phyloP scores from a whole-genome alignment of 2,797 vertebrate species.

The Halcyon smyrnensis region DNA sequence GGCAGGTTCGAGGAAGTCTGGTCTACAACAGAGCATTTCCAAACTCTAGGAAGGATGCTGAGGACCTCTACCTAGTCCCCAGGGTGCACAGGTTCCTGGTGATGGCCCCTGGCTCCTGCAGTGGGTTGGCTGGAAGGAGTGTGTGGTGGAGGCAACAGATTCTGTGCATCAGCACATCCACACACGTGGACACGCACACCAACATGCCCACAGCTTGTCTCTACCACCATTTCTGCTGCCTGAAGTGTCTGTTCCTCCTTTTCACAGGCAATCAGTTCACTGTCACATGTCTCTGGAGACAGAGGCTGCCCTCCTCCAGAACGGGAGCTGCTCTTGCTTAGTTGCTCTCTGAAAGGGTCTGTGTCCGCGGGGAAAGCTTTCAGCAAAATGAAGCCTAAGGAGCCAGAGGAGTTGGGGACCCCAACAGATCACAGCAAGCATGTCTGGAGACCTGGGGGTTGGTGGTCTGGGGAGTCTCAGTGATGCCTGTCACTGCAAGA shows the following conservation, averaged over 20 bases:
- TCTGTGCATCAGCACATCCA: neutral
- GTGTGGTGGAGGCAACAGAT: neutral
- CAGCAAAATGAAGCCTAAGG: neutral
- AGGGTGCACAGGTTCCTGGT: neutral
- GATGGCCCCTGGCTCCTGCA: neutral
- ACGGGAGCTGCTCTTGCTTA: accelerated
- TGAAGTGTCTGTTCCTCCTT: neutral
- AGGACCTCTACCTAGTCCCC: neutral
- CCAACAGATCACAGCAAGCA: neutral
- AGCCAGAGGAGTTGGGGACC: neutral
- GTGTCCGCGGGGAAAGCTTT: neutral
- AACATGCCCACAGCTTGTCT: neutral
- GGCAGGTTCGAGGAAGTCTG: neutral
- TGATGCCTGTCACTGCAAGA: neutral
- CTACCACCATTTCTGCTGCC: neutral
- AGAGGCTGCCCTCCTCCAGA: neutral
- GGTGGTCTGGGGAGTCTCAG: neutral
- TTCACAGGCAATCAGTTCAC: neutral
- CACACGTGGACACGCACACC: too few species aligned
- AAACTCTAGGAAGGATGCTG: neutral
- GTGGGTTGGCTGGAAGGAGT: neutral
- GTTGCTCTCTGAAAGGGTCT: neutral
- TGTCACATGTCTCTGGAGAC: neutral
- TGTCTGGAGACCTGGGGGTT: neutral
- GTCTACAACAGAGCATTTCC: neutral